Evolutionary conservation across 1,140 invertebrate genomes (phyloP).

Genomic region (Pollicipes pollicipes): DNA sequence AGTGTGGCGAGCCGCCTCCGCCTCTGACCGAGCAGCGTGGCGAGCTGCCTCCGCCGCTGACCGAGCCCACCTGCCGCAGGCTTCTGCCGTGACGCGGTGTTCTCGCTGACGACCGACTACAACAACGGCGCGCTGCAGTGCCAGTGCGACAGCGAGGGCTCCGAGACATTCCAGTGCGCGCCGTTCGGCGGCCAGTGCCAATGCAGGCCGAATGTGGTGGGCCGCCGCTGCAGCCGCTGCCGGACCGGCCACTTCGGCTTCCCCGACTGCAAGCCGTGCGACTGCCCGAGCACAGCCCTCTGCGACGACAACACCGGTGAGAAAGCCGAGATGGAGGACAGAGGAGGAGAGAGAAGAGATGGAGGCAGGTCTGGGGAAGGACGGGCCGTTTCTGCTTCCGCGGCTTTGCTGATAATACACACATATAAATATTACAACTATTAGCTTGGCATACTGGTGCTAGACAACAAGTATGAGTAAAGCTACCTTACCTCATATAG

Average conservation of each 20-base stretch:
- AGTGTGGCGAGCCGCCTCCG: too few relatives aligned
- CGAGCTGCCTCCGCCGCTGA: too few relatives aligned
- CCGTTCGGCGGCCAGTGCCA: constrained; percentile 89
- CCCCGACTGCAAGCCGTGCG: constrained; percentile 74
- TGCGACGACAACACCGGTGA: constrained; percentile 52
- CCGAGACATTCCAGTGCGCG: constrained; percentile 64
- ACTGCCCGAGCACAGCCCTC: constrained; percentile 61
- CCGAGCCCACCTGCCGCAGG: constrained; percentile 33
- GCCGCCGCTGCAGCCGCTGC: constrained; percentile 72
- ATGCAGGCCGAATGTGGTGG: constrained; percentile 85
- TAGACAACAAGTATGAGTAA: too few relatives aligned
- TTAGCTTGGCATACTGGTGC: too few relatives aligned
- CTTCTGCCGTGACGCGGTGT: constrained; percentile 76
- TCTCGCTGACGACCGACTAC: constrained; percentile 83
- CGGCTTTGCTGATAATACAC: too few relatives aligned
- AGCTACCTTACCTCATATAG: too few relatives aligned
- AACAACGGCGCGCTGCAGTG: constrained; percentile 82
- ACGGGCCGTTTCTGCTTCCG: too few relatives aligned
- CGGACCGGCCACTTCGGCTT: constrained; percentile 85
- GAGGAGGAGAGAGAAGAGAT: too few relatives aligned
- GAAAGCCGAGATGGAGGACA: neutral
- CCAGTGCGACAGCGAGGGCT: constrained; percentile 74
- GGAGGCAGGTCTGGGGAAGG: too few relatives aligned
- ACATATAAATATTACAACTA: too few relatives aligned
- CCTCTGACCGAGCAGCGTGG: too few relatives aligned